phyloP scores from a whole-genome alignment of 2,113 vertebrate species.

The Oceanodroma tethys region DNA sequence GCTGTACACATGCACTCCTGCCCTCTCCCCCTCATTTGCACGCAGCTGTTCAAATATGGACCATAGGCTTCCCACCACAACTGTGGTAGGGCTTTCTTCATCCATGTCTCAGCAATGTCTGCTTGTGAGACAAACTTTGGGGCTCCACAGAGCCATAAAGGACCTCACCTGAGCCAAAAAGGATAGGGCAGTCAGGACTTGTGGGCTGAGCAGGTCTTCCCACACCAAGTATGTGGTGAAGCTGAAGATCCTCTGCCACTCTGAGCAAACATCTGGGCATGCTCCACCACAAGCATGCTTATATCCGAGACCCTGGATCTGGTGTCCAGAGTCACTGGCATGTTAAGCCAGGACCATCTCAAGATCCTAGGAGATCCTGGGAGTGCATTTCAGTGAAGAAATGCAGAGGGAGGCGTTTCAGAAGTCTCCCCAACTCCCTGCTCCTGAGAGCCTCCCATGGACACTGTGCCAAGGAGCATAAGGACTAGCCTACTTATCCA shows the following conservation, averaged over 20 bases:
- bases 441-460: background rate
- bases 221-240: background rate
- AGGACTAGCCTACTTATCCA: background rate
- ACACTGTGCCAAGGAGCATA: background rate
- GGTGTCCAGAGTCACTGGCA: background rate
- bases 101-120: background rate
- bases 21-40: background rate
- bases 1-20: background rate
- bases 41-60: background rate
- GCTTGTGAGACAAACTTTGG: background rate
- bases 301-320: background rate
- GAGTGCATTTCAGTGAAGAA: background rate
- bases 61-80: background rate
- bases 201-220: background rate
- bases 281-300: background rate
- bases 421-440: background rate
- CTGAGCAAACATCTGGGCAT: background rate
- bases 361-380: background rate
- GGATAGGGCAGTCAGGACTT: background rate
- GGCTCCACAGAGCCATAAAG: background rate
- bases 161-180: background rate
- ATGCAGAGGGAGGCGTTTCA: background rate
- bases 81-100: background rate
- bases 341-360: background rate
- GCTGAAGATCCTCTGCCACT: background rate